Evolutionary conservation across 2,113 vertebrate species (phyloP), one percentile per base, ranked within the genome.

Genomic region (Lates calcarifer): DNA sequence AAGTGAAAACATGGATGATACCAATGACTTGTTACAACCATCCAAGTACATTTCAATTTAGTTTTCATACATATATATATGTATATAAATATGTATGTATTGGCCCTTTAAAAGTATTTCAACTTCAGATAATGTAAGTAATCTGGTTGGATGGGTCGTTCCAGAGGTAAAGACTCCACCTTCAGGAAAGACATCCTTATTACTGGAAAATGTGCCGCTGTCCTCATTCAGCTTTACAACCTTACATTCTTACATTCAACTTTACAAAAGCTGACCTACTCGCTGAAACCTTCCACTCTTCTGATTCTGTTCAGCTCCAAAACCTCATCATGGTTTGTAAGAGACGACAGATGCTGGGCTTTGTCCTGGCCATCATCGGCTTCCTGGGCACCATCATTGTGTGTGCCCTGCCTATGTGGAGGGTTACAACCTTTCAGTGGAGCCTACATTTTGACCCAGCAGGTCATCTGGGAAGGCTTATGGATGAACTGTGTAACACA

Each of bases 401-500:
- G 4, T 95, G 94, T 0, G 90, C 83, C 12, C 71, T 95, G 45
- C 94, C 95, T 5, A 95, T 95, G 94, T 95, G 95, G 95, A 94
- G 83, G 65, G 93, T 95, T 31, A 91, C 93, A 0, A 94, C 93
- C 29, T 95, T n/a, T 95, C 88, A 95, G 95, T 2, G 94, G 94
- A 4, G 93, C 94, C 86, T 95, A 95, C 87, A 95, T 95, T 12
- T 93, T 95, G 82, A 95, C 94, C 0, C 93, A 94, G 5, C 95
- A 95, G 85, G 57, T 83, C 47, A 92, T 95, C 75, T 95, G 95
- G 95, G 94, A 95, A 20, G 95, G 95, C n/a, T 28, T 95, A 43
- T 95, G 93, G 94, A 95, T 95, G 95, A 94, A 82, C 87, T 95
- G 94, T 47, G 95, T 95, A 66, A 92, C 8, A 22, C 95, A 95